Conservation (phyloP, 2,888 invertebrate species). For the Chymomyza fuscimana region DNA sequence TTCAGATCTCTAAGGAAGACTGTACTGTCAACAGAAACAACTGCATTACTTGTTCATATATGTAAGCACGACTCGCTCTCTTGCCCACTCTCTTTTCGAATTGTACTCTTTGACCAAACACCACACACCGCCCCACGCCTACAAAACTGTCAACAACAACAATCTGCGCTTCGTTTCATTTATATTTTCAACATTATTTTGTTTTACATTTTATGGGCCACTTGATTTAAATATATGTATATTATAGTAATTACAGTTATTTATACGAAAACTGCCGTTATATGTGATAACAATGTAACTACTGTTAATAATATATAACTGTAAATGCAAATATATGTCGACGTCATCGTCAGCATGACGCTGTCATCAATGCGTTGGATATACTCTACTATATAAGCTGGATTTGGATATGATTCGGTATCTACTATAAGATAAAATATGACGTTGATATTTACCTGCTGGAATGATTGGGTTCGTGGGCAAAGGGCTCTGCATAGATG, state of each 20-base stretch:
- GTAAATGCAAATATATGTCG: constrained; percentile 7
- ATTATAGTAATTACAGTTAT: constrained; percentile 34
- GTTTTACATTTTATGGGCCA: constrained; percentile 13
- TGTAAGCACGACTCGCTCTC: too few species aligned
- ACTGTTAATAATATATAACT: background rate
- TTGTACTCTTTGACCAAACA: too few species aligned
- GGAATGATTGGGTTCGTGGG: constrained; percentile 80
- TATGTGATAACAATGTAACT: background rate
- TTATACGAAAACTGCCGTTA: constrained; percentile 16
- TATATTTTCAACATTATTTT: background rate
- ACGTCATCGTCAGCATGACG: background rate
- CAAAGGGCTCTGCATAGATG: constrained; percentile 80
- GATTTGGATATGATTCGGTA: background rate
- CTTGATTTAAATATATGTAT: constrained; percentile 23
- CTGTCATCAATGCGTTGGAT: background rate
- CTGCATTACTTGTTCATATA: too few species aligned
- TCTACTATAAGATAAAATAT: background rate
- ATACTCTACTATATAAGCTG: too few species aligned
- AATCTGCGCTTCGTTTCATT: background rate
- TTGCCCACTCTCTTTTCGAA: too few species aligned
- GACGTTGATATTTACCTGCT: constrained; percentile 76
- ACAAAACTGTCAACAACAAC: background rate
- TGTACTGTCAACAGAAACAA: too few species aligned
- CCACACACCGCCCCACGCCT: too few species aligned
- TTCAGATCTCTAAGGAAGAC: too few species aligned